Percentiles rank a stretch among this genome's conserved stretches.
Evolutionary conservation across 2,113 vertebrate species (phyloP).

Genomic region (Misgurnus mizolepis): DNA sequence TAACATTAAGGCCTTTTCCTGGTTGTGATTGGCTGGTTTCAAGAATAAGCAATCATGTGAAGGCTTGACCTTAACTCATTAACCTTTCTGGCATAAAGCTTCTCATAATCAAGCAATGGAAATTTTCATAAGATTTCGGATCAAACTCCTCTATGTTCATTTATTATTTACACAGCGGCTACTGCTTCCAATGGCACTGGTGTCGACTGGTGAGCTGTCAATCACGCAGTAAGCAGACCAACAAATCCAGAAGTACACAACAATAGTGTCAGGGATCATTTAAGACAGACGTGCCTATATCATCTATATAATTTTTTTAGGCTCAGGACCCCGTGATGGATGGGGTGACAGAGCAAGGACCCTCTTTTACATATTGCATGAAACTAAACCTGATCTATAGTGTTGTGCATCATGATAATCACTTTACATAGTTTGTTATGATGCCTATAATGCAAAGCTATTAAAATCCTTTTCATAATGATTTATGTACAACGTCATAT

Average conservation of each 20-base stretch:
- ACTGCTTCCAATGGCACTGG: slow-evolving; percentile 45
- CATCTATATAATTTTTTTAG: slow-evolving; percentile 16
- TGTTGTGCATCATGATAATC: too few species aligned
- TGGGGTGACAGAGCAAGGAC: too few species aligned
- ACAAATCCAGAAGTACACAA: slow-evolving; percentile 47
- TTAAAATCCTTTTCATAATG: too few species aligned
- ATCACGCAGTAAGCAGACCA: slow-evolving; percentile 33
- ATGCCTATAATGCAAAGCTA: too few species aligned
- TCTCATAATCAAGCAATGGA: slow-evolving; percentile 25
- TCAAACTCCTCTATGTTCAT: slow-evolving; percentile 49
- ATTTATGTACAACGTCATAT: too few species aligned
- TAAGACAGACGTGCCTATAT: slow-evolving; percentile 45
- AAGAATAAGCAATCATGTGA: not conserved
- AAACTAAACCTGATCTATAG: too few species aligned
- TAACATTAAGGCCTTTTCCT: slow-evolving; percentile 58
- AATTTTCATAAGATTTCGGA: slow-evolving; percentile 64
- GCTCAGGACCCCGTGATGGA: too few species aligned
- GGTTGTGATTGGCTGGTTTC: slow-evolving; percentile 53
- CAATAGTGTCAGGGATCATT: slow-evolving; percentile 42
- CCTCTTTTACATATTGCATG: too few species aligned
- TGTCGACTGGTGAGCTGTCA: slow-evolving; percentile 52
- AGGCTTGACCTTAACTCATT: slow-evolving; percentile 37
- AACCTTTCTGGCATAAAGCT: slow-evolving; percentile 45
- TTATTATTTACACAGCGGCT: slow-evolving; percentile 53
- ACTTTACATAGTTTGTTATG: too few species aligned